These are phyloP conservation scores for Darevskia nairensis DNA, from an alignment of 2,797 vertebrate species.

Conservation along the genomic window DNA sequence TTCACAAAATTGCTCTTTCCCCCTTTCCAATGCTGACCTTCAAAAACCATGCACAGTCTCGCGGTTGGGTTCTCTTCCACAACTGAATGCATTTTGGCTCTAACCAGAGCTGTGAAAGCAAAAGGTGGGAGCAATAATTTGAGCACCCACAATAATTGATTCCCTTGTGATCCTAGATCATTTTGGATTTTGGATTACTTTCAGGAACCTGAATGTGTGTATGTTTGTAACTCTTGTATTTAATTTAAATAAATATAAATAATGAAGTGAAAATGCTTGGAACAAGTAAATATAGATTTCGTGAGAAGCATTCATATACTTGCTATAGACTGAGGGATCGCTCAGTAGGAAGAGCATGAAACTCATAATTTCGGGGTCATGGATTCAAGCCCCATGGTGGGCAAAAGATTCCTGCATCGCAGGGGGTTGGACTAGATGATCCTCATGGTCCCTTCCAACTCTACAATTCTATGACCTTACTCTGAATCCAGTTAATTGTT, in stretches of 20 bases:
- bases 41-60: not conserved
- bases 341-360: too few species aligned
- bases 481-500: not conserved
- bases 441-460: too few species aligned
- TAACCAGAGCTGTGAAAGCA: too few species aligned
- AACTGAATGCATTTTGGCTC: not conserved
- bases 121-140: not conserved
- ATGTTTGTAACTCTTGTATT: not conserved
- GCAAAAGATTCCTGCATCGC: too few species aligned
- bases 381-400: too few species aligned
- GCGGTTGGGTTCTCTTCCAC: not conserved
- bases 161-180: too few species aligned
- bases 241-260: not conserved
- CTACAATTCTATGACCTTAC: not conserved
- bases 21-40: not conserved
- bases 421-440: too few species aligned
- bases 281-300: not conserved
- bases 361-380: too few species aligned
- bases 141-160: not conserved
- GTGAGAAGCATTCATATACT: not conserved
- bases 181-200: not conserved
- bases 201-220: not conserved
- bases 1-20: too few species aligned
- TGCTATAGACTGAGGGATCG: not conserved
- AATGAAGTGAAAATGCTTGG: not conserved